Conservation (phyloP, 2,113 vertebrate genomes). For the Sceloporus tristichus region DNA sequence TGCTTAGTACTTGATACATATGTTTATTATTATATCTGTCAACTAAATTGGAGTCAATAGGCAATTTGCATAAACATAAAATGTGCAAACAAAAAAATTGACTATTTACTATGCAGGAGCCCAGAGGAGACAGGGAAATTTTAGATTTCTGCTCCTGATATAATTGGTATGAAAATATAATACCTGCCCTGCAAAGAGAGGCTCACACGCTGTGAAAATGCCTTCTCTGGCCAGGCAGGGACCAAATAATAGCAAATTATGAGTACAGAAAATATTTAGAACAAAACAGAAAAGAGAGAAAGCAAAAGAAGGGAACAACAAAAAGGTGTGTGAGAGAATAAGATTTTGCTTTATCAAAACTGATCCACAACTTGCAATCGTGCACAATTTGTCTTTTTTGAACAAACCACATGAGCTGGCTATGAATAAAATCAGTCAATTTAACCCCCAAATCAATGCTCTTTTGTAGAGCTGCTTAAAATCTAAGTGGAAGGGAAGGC, state of each 20-base stretch:
- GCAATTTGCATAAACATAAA: constrained; percentile 68
- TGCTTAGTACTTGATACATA: constrained; percentile 55
- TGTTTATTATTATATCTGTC: constrained; percentile 66
- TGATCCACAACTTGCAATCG: constrained; percentile 64
- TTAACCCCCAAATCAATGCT: constrained; percentile 76
- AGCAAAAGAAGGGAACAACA: no score
- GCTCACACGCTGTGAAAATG: constrained; percentile 66
- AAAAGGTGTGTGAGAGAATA: neutral
- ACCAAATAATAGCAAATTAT: constrained; percentile 72
- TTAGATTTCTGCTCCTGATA: constrained; percentile 61
- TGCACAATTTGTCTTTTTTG: constrained; percentile 68
- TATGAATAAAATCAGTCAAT: constrained; percentile 78
- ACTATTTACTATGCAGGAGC: constrained; percentile 57
- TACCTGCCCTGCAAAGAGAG: constrained; percentile 48
- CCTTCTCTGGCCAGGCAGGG: constrained; percentile 62
- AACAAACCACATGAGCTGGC: constrained; percentile 66
- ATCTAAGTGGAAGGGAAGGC: constrained; percentile 73
- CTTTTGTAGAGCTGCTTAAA: constrained; percentile 76
- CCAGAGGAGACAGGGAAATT: constrained; percentile 49
- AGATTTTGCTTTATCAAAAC: constrained; percentile 58
- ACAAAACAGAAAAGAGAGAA: neutral
- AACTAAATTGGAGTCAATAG: constrained; percentile 66
- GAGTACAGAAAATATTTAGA: constrained; percentile 70
- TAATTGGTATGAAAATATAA: constrained; percentile 67
- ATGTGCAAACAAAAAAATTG: constrained; percentile 55